A percentile compares a stretch with the other conserved stretches of the same genome.
Evolutionary conservation across 2,888 invertebrate genomes (phyloP).

Genomic region (Portevinia maculata): DNA sequence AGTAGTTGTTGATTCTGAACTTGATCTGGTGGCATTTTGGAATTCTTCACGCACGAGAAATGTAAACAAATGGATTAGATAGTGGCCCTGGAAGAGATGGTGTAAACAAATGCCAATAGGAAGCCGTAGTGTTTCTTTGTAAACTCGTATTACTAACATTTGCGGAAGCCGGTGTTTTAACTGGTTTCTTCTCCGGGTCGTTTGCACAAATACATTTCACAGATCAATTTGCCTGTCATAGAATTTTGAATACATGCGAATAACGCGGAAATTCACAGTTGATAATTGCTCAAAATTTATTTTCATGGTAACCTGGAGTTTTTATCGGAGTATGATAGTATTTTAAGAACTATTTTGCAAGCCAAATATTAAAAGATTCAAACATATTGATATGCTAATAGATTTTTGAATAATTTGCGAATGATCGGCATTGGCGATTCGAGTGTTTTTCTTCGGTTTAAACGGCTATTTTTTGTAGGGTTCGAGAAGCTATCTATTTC

Average conservation of each 20-base stretch:
- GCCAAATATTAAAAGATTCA: background rate
- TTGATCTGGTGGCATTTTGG: background rate
- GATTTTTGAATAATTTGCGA: background rate
- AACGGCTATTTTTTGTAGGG: background rate
- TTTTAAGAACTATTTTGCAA: slow-evolving; percentile 20
- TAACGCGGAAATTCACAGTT: slow-evolving; percentile 41
- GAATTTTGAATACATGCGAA: slow-evolving; percentile 14
- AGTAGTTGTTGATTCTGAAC: background rate
- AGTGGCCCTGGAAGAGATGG: background rate
- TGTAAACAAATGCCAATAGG: background rate
- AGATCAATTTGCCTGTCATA: slow-evolving; percentile 19
- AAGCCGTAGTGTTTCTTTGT: background rate
- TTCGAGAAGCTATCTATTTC: too few relatives aligned
- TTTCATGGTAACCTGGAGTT: slow-evolving; percentile 32
- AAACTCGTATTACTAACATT: background rate
- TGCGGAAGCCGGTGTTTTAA: slow-evolving; percentile 14
- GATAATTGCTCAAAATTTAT: slow-evolving; percentile 41
- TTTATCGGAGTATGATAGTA: background rate
- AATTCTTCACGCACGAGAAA: background rate
- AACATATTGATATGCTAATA: slow-evolving; percentile 5
- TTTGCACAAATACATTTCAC: slow-evolving; percentile 8
- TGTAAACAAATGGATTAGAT: slow-evolving; percentile 9
- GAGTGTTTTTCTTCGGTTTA: too few relatives aligned
- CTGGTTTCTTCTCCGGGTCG: background rate
- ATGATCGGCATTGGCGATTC: too few relatives aligned